A percentile compares a stretch with the other conserved stretches of the same genome.
phyloP scores from a whole-genome alignment of 30 jellyfish, hydroid and myxozoan genomes.

The Catostylus mosaicus region DNA sequence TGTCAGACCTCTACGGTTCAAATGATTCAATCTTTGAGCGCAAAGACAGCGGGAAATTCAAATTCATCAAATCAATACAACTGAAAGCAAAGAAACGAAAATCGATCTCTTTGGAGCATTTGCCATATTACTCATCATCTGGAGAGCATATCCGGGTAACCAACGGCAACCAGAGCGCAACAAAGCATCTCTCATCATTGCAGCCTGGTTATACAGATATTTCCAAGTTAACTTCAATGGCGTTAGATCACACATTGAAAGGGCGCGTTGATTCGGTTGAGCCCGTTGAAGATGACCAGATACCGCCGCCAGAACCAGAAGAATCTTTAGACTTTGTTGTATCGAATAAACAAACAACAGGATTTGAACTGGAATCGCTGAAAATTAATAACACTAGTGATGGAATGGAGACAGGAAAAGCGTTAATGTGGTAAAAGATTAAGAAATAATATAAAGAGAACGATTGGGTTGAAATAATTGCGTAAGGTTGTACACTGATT shows the following conservation, averaged over 20 bases:
- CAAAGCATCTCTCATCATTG: slow-evolving; percentile 41
- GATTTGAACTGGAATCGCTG: slow-evolving; percentile 64
- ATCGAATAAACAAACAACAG: slow-evolving; percentile 57
- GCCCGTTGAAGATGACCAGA: slow-evolving; percentile 23
- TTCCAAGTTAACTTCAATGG: slow-evolving; percentile 66
- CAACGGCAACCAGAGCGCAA: slow-evolving; percentile 29
- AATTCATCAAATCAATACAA: slow-evolving; percentile 49
- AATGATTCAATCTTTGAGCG: slow-evolving; percentile 14
- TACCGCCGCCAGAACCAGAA: slow-evolving; percentile 56
- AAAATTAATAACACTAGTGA: slow-evolving; percentile 27
- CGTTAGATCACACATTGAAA: slow-evolving; percentile 85
- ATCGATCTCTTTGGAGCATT: slow-evolving; percentile 56
- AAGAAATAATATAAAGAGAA: not conserved
- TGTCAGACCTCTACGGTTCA: slow-evolving; percentile 15
- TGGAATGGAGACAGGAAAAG: slow-evolving; percentile 73
- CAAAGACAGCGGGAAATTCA: slow-evolving; percentile 56
- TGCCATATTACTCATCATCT: slow-evolving; percentile 63
- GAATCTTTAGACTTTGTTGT: slow-evolving; percentile 69
- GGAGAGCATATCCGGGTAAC: slow-evolving; percentile 61
- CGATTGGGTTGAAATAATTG: not conserved
- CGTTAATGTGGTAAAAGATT: slow-evolving; percentile 63
- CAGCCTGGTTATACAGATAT: slow-evolving; percentile 81
- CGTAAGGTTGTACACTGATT: no score
- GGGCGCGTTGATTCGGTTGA: slow-evolving; percentile 62
- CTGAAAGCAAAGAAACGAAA: slow-evolving; percentile 52